Base-by-base conservation (phyloP, 2,797 vertebrate species). In the Muscicapa comitata region DNA sequence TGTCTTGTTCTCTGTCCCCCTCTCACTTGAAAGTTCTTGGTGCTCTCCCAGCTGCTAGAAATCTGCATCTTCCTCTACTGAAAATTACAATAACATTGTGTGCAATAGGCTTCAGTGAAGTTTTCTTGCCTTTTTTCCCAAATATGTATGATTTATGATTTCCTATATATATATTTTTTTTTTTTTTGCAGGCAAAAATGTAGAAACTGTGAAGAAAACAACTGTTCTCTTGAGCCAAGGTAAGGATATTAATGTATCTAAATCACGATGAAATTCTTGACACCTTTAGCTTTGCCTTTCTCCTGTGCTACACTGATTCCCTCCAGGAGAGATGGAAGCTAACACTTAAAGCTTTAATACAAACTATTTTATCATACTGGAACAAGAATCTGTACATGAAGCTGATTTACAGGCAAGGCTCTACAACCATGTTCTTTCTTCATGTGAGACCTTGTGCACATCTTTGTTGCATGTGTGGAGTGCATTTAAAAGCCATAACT, bases 151-250 rank as follows among this genome's bases (percentile, higher is more conserved):
- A 58, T 68, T 84, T 43, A 55, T 79, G 23, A 58, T 70, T 50
- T 88, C 8, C 18, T 83, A 0, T 35, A 35, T 35, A 9, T 35
- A 35, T 35, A 35, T 35, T 7, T 72, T 91, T 85, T 88, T 91
- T 51, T 54, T 72, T 86, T 94, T 91, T 89, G 37, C 93, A 95
- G 92, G 88, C 43, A 55, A 75, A 73, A 88, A 65, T 91, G 82
- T 83, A 75, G 68, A 63, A 91, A 37, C 62, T 90, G 73, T 67
- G 70, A 76, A 71, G 92, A 76, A 92, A 95, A 55, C 13, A 80
- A 84, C 40, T 43, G 18, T 54, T 93, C 67, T 85, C 16, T 78
- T 62, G 74, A 80, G 33, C 40, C 35, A 61, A 95, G 94, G 79
- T 95, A 94, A 95, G 86, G 75, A 58, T 84, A 59, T 63, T 51